Evolutionary conservation across 2,888 invertebrate genomes (phyloP), one percentile per base, ranked within the genome.

Genomic region (Conops quadrifasciatus): DNA sequence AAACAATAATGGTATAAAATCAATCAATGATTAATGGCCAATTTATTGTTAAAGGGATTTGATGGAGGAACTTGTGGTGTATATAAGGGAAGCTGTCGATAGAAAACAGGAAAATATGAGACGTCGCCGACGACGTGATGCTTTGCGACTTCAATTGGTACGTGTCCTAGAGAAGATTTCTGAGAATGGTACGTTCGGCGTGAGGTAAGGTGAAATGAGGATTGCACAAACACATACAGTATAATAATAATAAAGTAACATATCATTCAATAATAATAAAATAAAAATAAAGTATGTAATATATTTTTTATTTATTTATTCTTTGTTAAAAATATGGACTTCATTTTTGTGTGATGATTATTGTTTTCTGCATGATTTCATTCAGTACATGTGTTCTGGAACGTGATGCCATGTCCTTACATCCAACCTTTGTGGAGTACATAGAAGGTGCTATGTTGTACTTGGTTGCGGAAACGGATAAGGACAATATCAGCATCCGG

Each of bases 81-180:
- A 95, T 76, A 91, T 99, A 72, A 91, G 97, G 21, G 99, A 99
- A 85, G 97, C 98, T 0, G 94, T 97, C 24, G 98, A 99, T 84
- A 90, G 96, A 63, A 98, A 98, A 83, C 97, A 98, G 86, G 98
- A 98, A 84, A 99, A 98, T 84, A 94, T 98, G 89, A 89, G 98
- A 70, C 88, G 98, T 53, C 88, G 97, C 53, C 88, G 96, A 70
- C 89, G 98, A 51, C 90, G 97, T 69, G 99, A 99, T 85, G 94
- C 96, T 15, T 87, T 99, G 65, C 89, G 99, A 58, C 88, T 98
- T 56, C 95, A 98, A 80, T 88, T 99, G 75, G 94, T 97, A 73
- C 91, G 94, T 80, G 93, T 98, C 77, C 88, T 99, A 77, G 94
- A 98, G 81, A 89, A 96, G 73, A 94, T 97, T 74, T 97, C 97